phyloP scores from a whole-genome alignment of 2,797 vertebrate genomes.

The Chelon labrosus region DNA sequence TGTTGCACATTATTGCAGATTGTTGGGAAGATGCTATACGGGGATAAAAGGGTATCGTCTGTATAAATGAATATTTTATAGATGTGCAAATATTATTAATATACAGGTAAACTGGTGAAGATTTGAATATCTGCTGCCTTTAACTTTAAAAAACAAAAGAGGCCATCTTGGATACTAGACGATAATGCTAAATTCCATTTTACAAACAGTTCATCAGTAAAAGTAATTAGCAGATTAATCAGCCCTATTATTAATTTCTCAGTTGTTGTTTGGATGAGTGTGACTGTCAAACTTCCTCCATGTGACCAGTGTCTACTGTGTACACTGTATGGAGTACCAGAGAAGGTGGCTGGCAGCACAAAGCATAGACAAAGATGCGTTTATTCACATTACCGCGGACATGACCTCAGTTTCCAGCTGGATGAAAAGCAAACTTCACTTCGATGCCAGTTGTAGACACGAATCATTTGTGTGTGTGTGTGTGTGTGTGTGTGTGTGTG shows the following conservation, averaged over 20 bases:
- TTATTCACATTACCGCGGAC: constrained; percentile 43
- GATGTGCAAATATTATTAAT: not conserved
- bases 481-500: constrained; percentile 17
- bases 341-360: not conserved
- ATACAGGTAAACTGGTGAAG: not conserved
- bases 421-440: constrained; percentile 54
- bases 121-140: not conserved
- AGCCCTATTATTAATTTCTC: not conserved
- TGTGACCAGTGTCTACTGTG: not conserved
- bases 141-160: not conserved
- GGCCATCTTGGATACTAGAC: too few species aligned
- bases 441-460: constrained; percentile 51
- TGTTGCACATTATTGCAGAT: not conserved
- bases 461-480: constrained; percentile 18
- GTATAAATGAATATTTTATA: not conserved
- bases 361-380: constrained; percentile 29
- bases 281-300: not conserved
- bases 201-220: not conserved
- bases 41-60: not conserved
- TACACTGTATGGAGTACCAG: not conserved
- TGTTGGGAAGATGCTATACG: not conserved
- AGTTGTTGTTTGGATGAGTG: not conserved
- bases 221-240: not conserved
- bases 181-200: too few species aligned
- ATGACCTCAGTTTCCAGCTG: constrained; percentile 49